Conservation (phyloP, 2,888 invertebrate genomes). For the Drosophila paramelanica region DNA sequence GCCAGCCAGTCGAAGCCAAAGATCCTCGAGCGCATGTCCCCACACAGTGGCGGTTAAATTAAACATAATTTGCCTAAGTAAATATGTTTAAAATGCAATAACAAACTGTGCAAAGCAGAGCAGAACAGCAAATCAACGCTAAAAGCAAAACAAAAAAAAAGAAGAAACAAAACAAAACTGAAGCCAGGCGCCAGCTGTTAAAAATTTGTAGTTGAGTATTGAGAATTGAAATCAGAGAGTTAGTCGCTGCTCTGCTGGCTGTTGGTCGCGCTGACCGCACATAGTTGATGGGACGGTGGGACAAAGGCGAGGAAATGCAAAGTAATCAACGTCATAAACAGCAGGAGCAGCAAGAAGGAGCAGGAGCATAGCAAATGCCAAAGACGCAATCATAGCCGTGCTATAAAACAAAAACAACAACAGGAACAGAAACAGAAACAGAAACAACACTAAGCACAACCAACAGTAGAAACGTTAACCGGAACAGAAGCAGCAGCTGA, state of each 20-base stretch:
- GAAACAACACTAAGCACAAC: conserved; percentile 4
- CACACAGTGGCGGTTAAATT: conserved; percentile 26
- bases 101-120: conserved; percentile 23
- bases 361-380: conserved; percentile 15
- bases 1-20: background rate
- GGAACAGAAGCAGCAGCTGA: conserved; percentile 10
- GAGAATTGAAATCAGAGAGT: conserved; percentile 19
- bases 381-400: conserved; percentile 29
- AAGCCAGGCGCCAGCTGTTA: conserved; percentile 19
- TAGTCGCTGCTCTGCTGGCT: conserved; percentile 9
- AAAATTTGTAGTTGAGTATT: conserved; percentile 10
- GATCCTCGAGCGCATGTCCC: conserved; percentile 34
- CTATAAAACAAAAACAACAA: conserved; percentile 11
- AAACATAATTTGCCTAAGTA: conserved; percentile 62
- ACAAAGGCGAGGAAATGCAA: conserved; percentile 70
- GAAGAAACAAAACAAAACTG: conserved; percentile 3
- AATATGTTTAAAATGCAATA: conserved; percentile 64
- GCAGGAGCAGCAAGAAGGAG: conserved; percentile 40
- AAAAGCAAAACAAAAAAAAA: conserved; percentile 2
- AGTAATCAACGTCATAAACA: conserved; percentile 76
- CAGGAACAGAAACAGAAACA: background rate
- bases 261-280: conserved; percentile 36
- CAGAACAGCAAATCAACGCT: conserved; percentile 17
- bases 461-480: conserved; percentile 24
- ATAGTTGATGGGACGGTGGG: conserved; percentile 18